Evolutionary conservation across 2,113 vertebrate genomes (phyloP).

Genomic region (Erpornis zantholeuca): DNA sequence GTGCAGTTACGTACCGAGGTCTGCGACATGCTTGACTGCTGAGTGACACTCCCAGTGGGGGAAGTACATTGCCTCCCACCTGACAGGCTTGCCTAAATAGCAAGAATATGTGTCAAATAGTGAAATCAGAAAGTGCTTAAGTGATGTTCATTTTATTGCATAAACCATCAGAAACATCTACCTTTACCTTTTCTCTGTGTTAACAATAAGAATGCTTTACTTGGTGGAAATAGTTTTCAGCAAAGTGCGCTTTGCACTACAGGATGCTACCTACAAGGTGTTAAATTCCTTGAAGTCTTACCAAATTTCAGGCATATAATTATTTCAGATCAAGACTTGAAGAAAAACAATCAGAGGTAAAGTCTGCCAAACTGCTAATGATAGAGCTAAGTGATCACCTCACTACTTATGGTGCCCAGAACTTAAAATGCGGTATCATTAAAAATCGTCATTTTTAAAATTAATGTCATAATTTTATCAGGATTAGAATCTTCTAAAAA

Average conservation of each 20-base stretch:
- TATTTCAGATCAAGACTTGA: background rate
- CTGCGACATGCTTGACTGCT: constrained; percentile 84
- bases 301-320: background rate
- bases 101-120: constrained; percentile 61
- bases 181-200: background rate
- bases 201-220: background rate
- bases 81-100: constrained; percentile 84
- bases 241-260: background rate
- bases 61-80: constrained; percentile 84
- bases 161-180: constrained; percentile 35
- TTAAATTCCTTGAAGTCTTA: background rate
- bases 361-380: background rate
- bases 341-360: background rate
- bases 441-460: background rate
- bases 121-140: constrained; percentile 41
- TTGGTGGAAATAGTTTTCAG: background rate
- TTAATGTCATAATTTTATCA: background rate
- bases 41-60: constrained; percentile 81
- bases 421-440: background rate
- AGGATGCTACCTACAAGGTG: background rate
- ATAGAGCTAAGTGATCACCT: background rate
- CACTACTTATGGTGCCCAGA: background rate
- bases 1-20: constrained; percentile 80
- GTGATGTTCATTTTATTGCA: constrained; percentile 45
- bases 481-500: background rate